Evolutionary conservation across 2,113 vertebrate species (phyloP).

Genomic region (Syngnathus typhle): DNA sequence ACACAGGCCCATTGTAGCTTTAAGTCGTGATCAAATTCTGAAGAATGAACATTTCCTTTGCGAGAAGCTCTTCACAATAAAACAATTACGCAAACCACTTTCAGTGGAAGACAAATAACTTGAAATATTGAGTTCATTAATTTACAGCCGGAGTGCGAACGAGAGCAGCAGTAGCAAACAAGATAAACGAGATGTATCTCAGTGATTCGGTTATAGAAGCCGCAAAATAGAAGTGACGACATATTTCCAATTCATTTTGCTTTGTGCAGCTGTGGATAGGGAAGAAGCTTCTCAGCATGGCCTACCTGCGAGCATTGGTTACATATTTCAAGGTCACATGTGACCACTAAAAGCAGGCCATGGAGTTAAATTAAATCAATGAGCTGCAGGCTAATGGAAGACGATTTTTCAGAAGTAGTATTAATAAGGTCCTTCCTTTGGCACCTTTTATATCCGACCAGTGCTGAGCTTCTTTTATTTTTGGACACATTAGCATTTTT

Average conservation of each 20-base stretch:
- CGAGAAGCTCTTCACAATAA: not conserved
- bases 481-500: not conserved
- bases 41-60: not conserved
- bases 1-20: not conserved
- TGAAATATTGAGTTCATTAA: no score
- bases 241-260: constrained; percentile 53
- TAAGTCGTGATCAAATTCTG: not conserved
- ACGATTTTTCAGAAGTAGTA: constrained; percentile 37
- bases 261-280: constrained; percentile 21
- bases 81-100: not conserved
- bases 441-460: constrained; percentile 51
- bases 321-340: constrained; percentile 37
- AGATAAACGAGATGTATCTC: not conserved
- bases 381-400: constrained; percentile 45
- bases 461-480: constrained; percentile 15
- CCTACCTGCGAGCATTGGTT: constrained; percentile 16
- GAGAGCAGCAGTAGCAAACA: not conserved
- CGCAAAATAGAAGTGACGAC: constrained; percentile 16
- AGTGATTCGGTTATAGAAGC: no score
- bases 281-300: constrained; percentile 18
- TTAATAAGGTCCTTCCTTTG: constrained; percentile 46
- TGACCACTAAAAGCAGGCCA: constrained; percentile 39
- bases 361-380: constrained; percentile 45
- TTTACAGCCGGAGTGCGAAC: not conserved
- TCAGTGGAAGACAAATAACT: not conserved